Base-by-base conservation (phyloP, 2,113 vertebrate species). In the Bubo scandiacus region DNA sequence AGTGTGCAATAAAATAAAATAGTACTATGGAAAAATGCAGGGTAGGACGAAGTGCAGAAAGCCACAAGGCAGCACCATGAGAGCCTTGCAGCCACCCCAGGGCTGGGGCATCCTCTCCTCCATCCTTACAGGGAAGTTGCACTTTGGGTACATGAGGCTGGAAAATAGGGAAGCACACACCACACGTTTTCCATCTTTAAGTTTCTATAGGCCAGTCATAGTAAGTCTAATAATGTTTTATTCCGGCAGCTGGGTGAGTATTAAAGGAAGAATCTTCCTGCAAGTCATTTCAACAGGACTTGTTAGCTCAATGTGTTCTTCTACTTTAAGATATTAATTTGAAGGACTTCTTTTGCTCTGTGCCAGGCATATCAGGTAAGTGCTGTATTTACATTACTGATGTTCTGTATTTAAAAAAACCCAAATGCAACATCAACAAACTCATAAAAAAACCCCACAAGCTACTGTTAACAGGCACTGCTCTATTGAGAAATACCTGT, bases 131-230 rank as follows among this genome's bases (percentile, higher is more conserved):
- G 13, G 30, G 9, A 63, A 52, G 29, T 4, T 63, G 54, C 13
- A 3, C 15, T 71, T 84, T 1, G 5, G 19, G 3, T 42, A 40
- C 0, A 0, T 5, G 4, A 15, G 49, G 23, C 30, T 80, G 57
- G 26, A 70, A 65, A 87, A 62, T 12, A 57, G 11, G 22, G 49
- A 57, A 63, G 29, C 8, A 32, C 25, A 19, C 7, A 23, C 15
- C 8, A 26, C 2, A 3, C 12, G 1, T 73, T 47, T 70, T 57
- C 25, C 47, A 32, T 40, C 11, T 45, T 59, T 13, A 65, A 21
- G 9, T 65, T 70, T 59, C 67, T 47, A 22, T 26, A 34, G 34
- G 36, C 27, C 32, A 21, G 10, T 38, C 19, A 20, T 38, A 43
- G 14, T 17, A n/a, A 5, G 6, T 27, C 10, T 54, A 49, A 87